Base-by-base conservation (phyloP, 2,797 vertebrate genomes). In the Anguilla marmorata region DNA sequence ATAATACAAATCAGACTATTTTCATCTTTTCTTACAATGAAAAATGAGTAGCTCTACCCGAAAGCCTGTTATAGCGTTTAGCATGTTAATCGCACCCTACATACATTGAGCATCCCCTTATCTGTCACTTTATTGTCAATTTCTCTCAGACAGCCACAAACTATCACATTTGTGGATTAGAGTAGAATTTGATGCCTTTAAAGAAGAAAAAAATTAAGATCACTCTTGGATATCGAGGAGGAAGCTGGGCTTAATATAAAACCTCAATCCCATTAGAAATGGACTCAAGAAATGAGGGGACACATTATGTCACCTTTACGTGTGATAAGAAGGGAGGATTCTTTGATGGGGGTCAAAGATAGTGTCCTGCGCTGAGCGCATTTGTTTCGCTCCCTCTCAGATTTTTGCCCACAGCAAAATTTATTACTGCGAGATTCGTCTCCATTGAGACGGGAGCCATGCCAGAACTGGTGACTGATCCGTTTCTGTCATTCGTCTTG, bases 191-290 rank as follows among this genome's bases (percentile, higher is more conserved):
- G 90, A 91, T 88, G 88, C 72, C 89, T 84, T 87, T 82, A 74
- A 89, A 50, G 24, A 72, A 84, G 58, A 33, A 83, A 82, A 82
- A 82, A n/a, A 33, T 14, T 48, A 30, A 63, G 76, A 87, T 88
- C 83, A 82, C 86, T 87, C 76, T 86, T 21, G 52, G 86, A 82
- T 86, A 76, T 84, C 84, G 85, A 74, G 63, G 60, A 88, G 85
- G 88, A 89, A 90, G 89, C 91, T 90, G 93, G 93, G 93, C 93
- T 96, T 96, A 96, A 95, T 95, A 95, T 95, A 94, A 96, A 95
- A 95, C 94, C 94, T 92, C 95, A 96, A 96, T 96, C 96, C 95
- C 96, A 96, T 97, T 96, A 96, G 95, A 96, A 93, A 94, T 90
- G 93, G 94, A 94, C 94, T 80, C 87, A 90, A 93, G 94, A 96